Evolutionary conservation across 1,140 invertebrate genomes (phyloP).

Genomic region (Lordiphosa stackelbergi): DNA sequence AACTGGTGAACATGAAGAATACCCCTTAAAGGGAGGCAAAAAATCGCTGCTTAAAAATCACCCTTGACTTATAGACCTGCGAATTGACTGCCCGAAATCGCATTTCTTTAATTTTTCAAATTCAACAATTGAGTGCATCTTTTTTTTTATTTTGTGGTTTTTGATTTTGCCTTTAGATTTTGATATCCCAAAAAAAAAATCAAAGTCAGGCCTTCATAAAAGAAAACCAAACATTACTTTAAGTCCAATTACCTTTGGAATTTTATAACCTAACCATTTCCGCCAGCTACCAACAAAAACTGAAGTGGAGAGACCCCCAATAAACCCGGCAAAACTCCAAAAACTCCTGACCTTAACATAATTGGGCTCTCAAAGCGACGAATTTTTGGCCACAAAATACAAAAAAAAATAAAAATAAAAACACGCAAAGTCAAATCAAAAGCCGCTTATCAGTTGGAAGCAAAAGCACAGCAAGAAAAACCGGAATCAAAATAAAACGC

Average conservation of each 20-base stretch:
- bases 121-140: no score
- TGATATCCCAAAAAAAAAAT: no score
- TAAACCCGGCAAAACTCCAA: constrained; percentile 8
- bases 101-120: no score
- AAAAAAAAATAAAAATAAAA: constrained; percentile 13
- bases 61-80: no score
- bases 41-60: no score
- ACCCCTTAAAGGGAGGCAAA: no score
- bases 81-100: no score
- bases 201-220: not conserved
- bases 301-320: no score
- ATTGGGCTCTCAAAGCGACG: constrained; percentile 16
- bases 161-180: no score
- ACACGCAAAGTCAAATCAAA: constrained; percentile 23
- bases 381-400: constrained; percentile 14
- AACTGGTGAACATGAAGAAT: no score
- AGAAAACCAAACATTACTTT: constrained; percentile 11
- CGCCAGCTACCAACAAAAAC: constrained; percentile 15
- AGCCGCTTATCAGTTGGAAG: constrained; percentile 38
- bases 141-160: no score
- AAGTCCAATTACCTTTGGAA: constrained; percentile 15
- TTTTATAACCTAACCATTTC: constrained; percentile 39
- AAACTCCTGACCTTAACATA: constrained; percentile 27
- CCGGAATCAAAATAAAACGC: constrained; percentile 62
- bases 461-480: constrained; percentile 49